Base-by-base conservation (phyloP, 2,888 invertebrate genomes). In the Portevinia maculata region DNA sequence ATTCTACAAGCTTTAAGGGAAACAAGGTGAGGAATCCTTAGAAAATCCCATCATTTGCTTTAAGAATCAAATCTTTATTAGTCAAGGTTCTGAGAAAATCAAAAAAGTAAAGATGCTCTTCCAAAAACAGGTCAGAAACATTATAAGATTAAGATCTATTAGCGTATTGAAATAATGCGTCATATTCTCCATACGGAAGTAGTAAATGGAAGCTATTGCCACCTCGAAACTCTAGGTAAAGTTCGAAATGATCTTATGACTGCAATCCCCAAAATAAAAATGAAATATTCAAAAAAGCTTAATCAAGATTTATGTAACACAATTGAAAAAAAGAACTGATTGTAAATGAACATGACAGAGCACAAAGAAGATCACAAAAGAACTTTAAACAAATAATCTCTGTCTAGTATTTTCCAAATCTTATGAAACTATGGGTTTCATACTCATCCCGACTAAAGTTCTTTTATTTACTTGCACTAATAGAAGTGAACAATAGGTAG, bases 331-430 rank as follows among this genome's bases (percentile, higher is more conserved):
- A 17, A 52, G n/a, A 8, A 50, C 7, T 50, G 41, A 37, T 59
- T 79, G 19, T 30, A 17, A 13, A 48, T 1, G 62, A 69, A 57
- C 71, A 71, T 15, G 57, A 55, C 17, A 44, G 59, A 37, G 64
- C 70, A 24, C 55, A 67, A 32, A 73, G 76, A 19, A 57, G 64
- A 44, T n/a, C 60, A 9, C 1, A 21, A 11, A 64, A 74, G 28
- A 74, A 69, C 15, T 37, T 39, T 17, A 57, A 21, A 6, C 65
- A 71, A 55, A 21, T 73, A 17, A 21, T 71, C 6, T 37, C 64
- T 44, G 64, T 50, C 13, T 64, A 37, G 24, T 73, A 60, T 41
- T 79, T 79, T 13, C 62, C 64, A 0, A 34, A 39, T 39, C 64
- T 52, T 55, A 71, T 15, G n/a, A 39, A 59, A 41, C 8, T 30